phyloP scores from a whole-genome alignment of 2,113 vertebrate species.

The Tapirus terrestris region DNA sequence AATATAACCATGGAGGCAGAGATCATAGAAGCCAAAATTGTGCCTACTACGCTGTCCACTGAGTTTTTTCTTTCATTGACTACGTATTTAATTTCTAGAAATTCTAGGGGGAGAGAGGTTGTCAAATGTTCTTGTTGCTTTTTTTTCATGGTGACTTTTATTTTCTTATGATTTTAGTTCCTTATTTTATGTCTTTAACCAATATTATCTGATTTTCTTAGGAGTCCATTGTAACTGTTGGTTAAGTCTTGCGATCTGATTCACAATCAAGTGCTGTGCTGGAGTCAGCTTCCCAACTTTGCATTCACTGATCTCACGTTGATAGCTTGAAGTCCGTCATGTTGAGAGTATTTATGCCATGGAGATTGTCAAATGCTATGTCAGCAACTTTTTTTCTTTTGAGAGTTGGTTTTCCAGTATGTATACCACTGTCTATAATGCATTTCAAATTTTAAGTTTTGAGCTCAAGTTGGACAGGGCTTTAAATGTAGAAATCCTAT shows the following conservation, averaged over 20 bases:
- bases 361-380: neutral
- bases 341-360: neutral
- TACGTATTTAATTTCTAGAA: neutral
- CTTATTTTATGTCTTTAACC: neutral
- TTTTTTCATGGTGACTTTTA: neutral
- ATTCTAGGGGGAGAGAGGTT: neutral
- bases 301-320: neutral
- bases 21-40: neutral
- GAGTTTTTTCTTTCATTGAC: neutral
- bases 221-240: neutral
- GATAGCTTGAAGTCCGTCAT: neutral
- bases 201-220: neutral
- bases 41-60: neutral
- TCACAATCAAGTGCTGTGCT: neutral
- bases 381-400: neutral
- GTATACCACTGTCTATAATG: neutral
- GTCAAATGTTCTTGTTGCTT: neutral
- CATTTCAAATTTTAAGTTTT: neutral
- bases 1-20: neutral
- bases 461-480: neutral
- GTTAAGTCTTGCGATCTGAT: neutral
- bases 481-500: neutral
- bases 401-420: neutral
- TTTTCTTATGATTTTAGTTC: neutral
- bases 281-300: neutral